These are phyloP conservation scores for Coendou prehensilis DNA, from an alignment of 2,797 vertebrate species.

Conservation along the genomic window DNA sequence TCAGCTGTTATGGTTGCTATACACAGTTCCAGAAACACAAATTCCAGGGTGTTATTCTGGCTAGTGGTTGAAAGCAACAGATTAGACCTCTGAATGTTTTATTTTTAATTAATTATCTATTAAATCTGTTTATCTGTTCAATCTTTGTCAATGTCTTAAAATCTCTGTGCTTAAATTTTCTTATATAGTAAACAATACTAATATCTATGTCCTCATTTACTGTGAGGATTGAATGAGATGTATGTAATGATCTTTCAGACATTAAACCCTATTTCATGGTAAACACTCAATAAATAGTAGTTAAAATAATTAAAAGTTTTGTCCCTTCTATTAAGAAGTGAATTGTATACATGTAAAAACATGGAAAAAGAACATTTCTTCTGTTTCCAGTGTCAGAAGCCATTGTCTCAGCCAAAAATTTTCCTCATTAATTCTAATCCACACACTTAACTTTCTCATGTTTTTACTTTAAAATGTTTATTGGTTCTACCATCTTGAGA, in stretches of 20 bases:
- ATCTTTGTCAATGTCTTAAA: not conserved
- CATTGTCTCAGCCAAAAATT: not conserved
- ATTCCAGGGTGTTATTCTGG: not conserved
- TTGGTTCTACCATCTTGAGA: not conserved
- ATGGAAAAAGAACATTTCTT: not conserved
- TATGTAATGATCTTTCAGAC: not conserved
- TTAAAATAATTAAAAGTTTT: not conserved
- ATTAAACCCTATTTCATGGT: not conserved
- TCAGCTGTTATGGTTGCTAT: not conserved
- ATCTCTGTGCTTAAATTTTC: not conserved
- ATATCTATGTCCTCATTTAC: not conserved
- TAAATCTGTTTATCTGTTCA: not conserved
- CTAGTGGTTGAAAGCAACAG: not conserved
- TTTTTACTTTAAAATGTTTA: slow-evolving; percentile 26
- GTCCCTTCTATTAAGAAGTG: not conserved
- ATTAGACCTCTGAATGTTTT: not conserved
- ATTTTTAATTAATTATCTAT: not conserved
- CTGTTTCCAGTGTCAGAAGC: not conserved
- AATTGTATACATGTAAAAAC: not conserved
- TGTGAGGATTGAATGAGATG: not conserved
- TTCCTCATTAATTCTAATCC: not conserved
- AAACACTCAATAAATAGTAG: not conserved
- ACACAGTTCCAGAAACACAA: not conserved
- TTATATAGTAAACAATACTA: not conserved
- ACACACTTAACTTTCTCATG: not conserved